These are phyloP conservation scores for Centroberyx gerrardi DNA, from an alignment of 2,797 vertebrate species.

Conservation along the genomic window DNA sequence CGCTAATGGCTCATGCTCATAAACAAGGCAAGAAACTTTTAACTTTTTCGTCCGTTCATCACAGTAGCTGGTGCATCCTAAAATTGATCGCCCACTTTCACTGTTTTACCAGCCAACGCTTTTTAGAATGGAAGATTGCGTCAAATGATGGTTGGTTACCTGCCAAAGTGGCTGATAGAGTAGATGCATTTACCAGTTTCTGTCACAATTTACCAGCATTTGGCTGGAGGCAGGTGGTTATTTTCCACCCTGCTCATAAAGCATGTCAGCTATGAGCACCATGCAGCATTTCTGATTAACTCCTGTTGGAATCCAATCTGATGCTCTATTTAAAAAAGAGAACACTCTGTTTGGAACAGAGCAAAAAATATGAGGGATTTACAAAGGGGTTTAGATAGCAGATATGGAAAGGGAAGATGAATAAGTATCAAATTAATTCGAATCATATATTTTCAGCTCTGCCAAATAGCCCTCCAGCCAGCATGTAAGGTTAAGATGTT, in stretches of 20 bases:
- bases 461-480: background rate
- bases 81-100: background rate
- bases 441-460: slow-evolving; percentile 1
- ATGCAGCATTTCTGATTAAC: slow-evolving; percentile 64
- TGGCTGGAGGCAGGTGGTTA: slow-evolving; percentile 52
- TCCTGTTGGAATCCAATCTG: slow-evolving; percentile 65
- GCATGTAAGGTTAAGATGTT: background rate
- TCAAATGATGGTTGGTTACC: slow-evolving; percentile 1
- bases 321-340: slow-evolving; percentile 57
- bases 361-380: slow-evolving; percentile 48
- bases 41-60: background rate
- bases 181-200: slow-evolving; percentile 24
- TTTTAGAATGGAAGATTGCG: background rate
- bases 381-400: slow-evolving; percentile 38
- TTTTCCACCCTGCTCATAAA: slow-evolving; percentile 54
- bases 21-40: background rate
- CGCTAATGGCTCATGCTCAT: background rate
- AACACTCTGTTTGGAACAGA: slow-evolving; percentile 26
- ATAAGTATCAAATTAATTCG: background rate
- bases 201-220: slow-evolving; percentile 30
- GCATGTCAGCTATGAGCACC: slow-evolving; percentile 49
- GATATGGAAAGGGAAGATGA: slow-evolving; percentile 5
- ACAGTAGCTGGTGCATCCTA: background rate
- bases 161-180: slow-evolving; percentile 4
- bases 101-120: background rate